Base-by-base conservation (phyloP, 92 coral and sea anemone genomes). In the Epizoanthus illoricatus region DNA sequence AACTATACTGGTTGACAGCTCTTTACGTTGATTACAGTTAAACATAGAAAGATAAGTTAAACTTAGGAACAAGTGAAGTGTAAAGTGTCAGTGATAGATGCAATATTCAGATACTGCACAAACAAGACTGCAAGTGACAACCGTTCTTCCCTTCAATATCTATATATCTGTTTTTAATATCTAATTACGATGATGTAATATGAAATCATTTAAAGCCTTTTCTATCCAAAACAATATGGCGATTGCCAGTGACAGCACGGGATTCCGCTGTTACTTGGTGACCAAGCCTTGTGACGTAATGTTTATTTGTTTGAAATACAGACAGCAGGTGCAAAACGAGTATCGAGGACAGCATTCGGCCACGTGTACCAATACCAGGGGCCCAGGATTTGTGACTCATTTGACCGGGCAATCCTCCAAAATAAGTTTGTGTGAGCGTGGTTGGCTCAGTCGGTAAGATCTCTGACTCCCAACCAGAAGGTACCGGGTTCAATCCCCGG, bases 281-380 rank as follows among this genome's bases (percentile, higher is more conserved):
- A 36, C 80, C 80, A 57, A 68, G 66, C 80, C 66, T 6, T 28
- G 45, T 75, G 66, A 75, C 80, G 64, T 75, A 75, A 59, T 75
- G 80, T 59, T 75, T 52, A 56, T 0, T 11, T 56, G 5, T 45
- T 71, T 71, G 76, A 74, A 74, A 58, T 2, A 39, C 20, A 68
- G 71, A 10, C 69, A 41, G 15, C 63, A 52, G 41, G 79, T 73
- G 28, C 28, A 8, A 41, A 18, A 52, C 56, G 13, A 52, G 56
- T n/a, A 71, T 47, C 39, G 59, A 40, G 4, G 2, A 15, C 67
- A 49, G 16, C 4, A 28, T 59, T 39, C 8, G 42, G 80, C 80
- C 80, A 75, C 67, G 80, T 57, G 66, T 28, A 57, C 1, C 54
- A 24, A 52, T 52, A 9, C 56, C 10, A 52, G 15, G 15, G 56